These are phyloP conservation scores for Holothuria glaberrima DNA, from an alignment of 35 echinoderm and acorn worm genomes.

Conservation along the genomic window DNA sequence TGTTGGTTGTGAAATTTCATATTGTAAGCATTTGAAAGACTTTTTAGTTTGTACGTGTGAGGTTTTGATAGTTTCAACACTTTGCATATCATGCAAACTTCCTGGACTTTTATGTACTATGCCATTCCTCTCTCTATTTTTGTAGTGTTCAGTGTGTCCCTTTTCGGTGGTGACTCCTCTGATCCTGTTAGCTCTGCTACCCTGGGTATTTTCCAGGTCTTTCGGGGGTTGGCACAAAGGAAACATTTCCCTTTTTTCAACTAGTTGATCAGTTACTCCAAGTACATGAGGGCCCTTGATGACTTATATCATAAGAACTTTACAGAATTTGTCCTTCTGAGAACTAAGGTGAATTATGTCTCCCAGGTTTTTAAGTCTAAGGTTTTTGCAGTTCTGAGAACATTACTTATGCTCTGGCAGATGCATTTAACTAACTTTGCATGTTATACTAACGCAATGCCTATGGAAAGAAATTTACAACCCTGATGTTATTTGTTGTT, in stretches of 20 bases:
- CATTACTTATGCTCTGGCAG: no score
- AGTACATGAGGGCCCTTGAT: slow-evolving; percentile 89
- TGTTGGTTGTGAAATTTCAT: background rate
- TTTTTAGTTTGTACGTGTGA: background rate
- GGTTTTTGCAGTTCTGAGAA: no score
- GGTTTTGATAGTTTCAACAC: background rate
- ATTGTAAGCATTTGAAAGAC: background rate
- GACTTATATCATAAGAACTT: slow-evolving; percentile 99
- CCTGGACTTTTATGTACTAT: no score
- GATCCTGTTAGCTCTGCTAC: slow-evolving; percentile 97
- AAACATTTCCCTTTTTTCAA: slow-evolving; percentile 99
- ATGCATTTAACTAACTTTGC: no score
- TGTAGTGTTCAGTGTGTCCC: slow-evolving; percentile 94
- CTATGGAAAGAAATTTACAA: no score
- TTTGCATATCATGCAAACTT: background rate
- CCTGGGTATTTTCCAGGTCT: slow-evolving; percentile 98
- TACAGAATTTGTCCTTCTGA: slow-evolving; percentile 95
- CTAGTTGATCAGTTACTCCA: slow-evolving; percentile 99
- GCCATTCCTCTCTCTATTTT: background rate
- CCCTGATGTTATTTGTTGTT: no score
- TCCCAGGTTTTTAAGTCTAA: no score
- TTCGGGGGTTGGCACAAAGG: slow-evolving; percentile 97
- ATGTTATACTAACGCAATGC: no score
- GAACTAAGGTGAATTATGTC: slow-evolving; percentile 76
- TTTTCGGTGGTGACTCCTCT: slow-evolving; percentile 96